Conservation (phyloP, 2,113 vertebrate genomes). For the Recurvirostra avosetta region DNA sequence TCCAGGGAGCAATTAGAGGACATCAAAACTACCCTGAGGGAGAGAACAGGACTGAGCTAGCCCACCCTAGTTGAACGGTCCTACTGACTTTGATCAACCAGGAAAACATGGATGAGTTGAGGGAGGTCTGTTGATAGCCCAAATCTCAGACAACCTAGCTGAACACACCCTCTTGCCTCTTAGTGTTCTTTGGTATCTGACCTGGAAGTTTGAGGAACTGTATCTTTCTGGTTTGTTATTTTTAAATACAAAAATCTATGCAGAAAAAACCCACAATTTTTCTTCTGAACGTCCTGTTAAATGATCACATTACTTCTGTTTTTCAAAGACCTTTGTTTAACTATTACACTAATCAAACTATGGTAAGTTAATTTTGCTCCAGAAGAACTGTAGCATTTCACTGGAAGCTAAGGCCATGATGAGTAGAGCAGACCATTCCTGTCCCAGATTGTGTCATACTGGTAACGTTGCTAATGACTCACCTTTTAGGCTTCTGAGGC, state of each 20-base stretch:
- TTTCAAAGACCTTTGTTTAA: neutral
- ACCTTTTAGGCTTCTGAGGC: neutral
- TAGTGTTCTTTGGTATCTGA: neutral
- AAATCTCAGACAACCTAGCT: neutral
- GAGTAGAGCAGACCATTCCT: neutral
- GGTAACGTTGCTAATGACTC: neutral
- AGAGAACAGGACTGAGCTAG: neutral
- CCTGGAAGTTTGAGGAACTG: neutral
- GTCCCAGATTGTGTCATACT: neutral
- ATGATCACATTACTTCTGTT: neutral
- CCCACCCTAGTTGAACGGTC: neutral
- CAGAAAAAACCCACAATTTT: neutral
- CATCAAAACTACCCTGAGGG: neutral
- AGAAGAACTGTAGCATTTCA: neutral
- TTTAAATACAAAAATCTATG: neutral
- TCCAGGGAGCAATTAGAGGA: slow-evolving; percentile 14
- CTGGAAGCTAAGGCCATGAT: neutral
- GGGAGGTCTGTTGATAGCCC: neutral
- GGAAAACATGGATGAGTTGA: neutral
- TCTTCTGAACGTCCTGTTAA: neutral
- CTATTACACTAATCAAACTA: neutral
- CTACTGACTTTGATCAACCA: neutral
- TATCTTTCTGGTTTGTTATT: neutral
- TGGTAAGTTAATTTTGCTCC: neutral
- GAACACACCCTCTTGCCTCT: neutral